phyloP scores from a whole-genome alignment of 2,113 vertebrate genomes.

The Shinisaurus crocodilurus region DNA sequence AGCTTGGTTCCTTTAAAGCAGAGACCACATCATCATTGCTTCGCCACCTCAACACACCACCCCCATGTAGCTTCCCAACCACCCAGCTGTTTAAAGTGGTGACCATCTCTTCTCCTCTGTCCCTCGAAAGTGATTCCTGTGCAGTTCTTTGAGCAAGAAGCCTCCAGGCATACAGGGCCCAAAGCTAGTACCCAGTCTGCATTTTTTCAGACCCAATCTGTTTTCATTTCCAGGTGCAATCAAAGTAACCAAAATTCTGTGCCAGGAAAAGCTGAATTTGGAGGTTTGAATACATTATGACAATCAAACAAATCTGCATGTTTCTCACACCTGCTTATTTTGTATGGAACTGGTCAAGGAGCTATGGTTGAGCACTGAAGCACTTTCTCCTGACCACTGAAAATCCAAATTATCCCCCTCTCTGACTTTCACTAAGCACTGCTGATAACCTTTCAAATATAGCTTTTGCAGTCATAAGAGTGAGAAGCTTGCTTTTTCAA shows the following conservation, averaged over 20 bases:
- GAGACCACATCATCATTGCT: not conserved
- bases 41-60: not conserved
- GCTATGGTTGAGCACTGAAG: not conserved
- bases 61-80: not conserved
- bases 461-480: not conserved
- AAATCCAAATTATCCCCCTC: not conserved
- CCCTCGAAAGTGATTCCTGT: not conserved
- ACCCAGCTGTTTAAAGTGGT: not conserved
- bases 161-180: not conserved
- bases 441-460: not conserved
- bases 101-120: not conserved
- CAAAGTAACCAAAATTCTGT: not conserved
- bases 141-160: not conserved
- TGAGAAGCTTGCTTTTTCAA: not conserved
- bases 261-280: not conserved
- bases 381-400: not conserved
- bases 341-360: not conserved
- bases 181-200: not conserved
- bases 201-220: not conserved
- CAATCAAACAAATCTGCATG: not conserved
- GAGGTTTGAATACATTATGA: not conserved
- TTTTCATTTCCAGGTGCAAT: not conserved
- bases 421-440: not conserved
- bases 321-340: not conserved
- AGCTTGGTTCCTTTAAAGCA: not conserved